Base-by-base conservation (phyloP, 2,113 vertebrate genomes). In the Microcebus jonahi region DNA sequence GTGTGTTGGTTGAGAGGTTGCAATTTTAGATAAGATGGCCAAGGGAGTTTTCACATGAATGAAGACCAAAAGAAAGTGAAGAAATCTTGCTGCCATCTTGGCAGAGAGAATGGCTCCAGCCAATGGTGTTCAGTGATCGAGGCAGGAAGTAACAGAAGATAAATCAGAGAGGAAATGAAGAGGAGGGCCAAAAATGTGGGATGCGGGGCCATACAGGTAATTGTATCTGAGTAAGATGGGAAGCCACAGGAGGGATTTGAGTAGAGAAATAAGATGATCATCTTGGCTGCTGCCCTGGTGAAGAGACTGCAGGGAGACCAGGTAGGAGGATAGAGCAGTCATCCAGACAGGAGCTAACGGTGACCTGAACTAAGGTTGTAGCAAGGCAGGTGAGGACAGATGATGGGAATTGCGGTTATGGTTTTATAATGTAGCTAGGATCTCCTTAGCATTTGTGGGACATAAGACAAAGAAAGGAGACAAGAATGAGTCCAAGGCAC, bases 381-480 rank as follows among this genome's bases (percentile, higher is more conserved):
- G 18, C 68, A 70, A 7, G 6, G 1, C 18, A 57, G 39, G 57
- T 70, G n/a, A 25, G 17, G 8, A 34, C 29, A 73, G 7, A n/a
- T 57, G 9, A 39, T 77, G 21, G 50, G 36, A 57, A 57, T 2
- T 79, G 7, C 65, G 67, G 17, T 48, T 77, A 57, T 23, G 3
- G n/a, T 82, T 95, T 93, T 63, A 57, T 88, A 91, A 8, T 48
- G 87, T 4, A 96, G 7, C 27, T 31, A 57, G 63, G 10, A 45
- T 87, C 93, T 86, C 42, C 29, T 23, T 63, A 93, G 29, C 23
- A 27, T 89, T 42, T 79, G 11, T 42, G 65, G 20, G 14, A 23
- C n/a, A 18, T 48, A 75, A 90, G 27, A 23, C 15, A 77, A 83
- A 89, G 5, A 67, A 67, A 70, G 7, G 18, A 84, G 10, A 67